phyloP scores from a whole-genome alignment of 1,140 invertebrate genomes.

The Antheraea mylitta region DNA sequence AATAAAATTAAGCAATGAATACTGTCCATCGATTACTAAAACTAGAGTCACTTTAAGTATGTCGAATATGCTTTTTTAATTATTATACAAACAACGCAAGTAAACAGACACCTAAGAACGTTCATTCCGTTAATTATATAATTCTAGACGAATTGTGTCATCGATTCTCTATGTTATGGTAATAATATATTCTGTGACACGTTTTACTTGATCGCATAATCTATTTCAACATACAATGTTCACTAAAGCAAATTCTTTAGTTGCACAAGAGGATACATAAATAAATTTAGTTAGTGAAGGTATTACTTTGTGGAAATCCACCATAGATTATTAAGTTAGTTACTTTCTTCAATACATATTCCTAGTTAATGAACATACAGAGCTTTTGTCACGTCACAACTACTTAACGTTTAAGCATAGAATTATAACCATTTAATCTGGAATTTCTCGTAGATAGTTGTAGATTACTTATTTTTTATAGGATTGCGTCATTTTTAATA shows the following conservation, averaged over 20 bases:
- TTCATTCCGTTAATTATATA: slow-evolving; percentile 41
- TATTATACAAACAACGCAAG: slow-evolving; percentile 60
- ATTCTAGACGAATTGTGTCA: slow-evolving; percentile 28
- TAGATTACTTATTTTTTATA: too few relatives aligned
- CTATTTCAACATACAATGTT: neutral
- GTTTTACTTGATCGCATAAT: slow-evolving; percentile 3
- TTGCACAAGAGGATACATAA: too few relatives aligned
- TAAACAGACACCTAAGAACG: slow-evolving; percentile 39
- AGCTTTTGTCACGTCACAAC: too few relatives aligned
- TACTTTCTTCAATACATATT: too few relatives aligned
- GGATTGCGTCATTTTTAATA: too few relatives aligned
- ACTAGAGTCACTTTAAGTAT: slow-evolving; percentile 15
- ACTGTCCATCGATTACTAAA: slow-evolving; percentile 5
- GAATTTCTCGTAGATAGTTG: too few relatives aligned
- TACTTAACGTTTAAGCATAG: too few relatives aligned
- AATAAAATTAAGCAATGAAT: neutral
- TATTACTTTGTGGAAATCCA: too few relatives aligned
- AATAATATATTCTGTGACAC: slow-evolving; percentile 27
- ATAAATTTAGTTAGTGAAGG: too few relatives aligned
- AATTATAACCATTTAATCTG: too few relatives aligned
- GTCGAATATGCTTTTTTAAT: slow-evolving; percentile 63
- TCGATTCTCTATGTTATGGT: slow-evolving; percentile 12
- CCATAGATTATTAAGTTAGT: too few relatives aligned
- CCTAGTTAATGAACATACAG: too few relatives aligned
- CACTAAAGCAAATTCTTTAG: neutral